phyloP scores from a whole-genome alignment of 2,888 invertebrate species.

The Hecatera dysodea region DNA sequence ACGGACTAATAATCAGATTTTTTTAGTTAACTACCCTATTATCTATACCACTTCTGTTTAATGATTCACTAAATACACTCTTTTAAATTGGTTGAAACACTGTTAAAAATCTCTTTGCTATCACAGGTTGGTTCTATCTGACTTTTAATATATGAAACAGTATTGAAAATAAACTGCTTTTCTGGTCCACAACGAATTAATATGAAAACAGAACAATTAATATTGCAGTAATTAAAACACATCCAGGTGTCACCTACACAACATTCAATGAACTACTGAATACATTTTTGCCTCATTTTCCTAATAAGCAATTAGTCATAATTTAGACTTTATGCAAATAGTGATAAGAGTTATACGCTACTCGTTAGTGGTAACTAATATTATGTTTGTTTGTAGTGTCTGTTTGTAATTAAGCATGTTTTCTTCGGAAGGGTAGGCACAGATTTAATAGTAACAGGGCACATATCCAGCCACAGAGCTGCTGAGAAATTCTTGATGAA shows the following conservation, averaged over 20 bases:
- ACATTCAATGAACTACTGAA: slow-evolving; percentile 9
- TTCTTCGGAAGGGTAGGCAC: background rate
- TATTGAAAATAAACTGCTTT: too few relatives aligned
- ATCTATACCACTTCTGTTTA: too few relatives aligned
- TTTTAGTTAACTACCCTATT: too few relatives aligned
- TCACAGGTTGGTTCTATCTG: too few relatives aligned
- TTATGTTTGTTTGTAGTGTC: background rate
- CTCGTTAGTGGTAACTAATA: slow-evolving; percentile 15
- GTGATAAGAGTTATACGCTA: slow-evolving; percentile 36
- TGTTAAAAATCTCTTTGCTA: background rate
- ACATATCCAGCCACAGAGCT: background rate
- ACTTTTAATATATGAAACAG: background rate
- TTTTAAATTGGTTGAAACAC: background rate
- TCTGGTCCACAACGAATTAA: background rate
- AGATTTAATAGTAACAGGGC: too few relatives aligned
- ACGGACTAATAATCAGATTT: too few relatives aligned
- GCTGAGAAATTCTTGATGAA: background rate
- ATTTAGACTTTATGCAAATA: slow-evolving; percentile 45
- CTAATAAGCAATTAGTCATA: slow-evolving; percentile 49
- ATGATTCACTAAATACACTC: too few relatives aligned
- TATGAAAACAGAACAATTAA: background rate
- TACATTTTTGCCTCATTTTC: slow-evolving; percentile 44
- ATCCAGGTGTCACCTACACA: background rate
- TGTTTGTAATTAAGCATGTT: slow-evolving; percentile 21
- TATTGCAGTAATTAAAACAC: background rate